Evolutionary conservation across 2,797 vertebrate genomes (phyloP).

Genomic region (Falco biarmicus): DNA sequence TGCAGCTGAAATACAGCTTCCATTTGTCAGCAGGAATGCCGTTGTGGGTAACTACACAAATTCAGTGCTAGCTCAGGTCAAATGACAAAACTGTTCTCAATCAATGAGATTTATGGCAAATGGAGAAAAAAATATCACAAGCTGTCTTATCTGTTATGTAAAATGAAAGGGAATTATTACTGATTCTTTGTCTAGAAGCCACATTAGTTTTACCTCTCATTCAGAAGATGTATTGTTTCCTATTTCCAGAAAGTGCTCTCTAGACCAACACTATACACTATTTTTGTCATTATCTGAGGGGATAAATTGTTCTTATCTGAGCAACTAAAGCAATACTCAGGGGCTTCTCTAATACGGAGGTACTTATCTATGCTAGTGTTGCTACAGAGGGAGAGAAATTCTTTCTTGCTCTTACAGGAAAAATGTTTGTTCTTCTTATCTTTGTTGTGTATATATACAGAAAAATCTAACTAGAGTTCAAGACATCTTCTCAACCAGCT

Average conservation of each 20-base stretch:
- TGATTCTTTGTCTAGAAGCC: not conserved
- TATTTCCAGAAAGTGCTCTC: not conserved
- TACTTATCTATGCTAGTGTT: not conserved
- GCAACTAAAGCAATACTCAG: not conserved
- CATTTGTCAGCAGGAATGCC: not conserved
- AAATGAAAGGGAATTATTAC: not conserved
- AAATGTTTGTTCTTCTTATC: not conserved
- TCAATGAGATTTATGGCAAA: not conserved
- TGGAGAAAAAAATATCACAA: not conserved
- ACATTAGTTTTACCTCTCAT: not conserved
- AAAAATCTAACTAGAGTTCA: not conserved
- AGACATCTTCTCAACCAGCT: not conserved
- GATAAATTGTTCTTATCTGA: not conserved
- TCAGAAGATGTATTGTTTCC: not conserved
- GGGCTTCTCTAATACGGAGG: not conserved
- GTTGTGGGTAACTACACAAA: not conserved
- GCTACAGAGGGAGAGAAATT: not conserved
- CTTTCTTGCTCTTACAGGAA: not conserved
- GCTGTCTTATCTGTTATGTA: not conserved
- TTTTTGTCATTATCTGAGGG: not conserved
- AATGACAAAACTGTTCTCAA: not conserved
- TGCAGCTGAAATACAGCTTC: not conserved
- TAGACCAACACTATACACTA: not conserved
- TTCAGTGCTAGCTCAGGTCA: not conserved
- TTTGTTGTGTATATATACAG: not conserved